phyloP scores from a whole-genome alignment of 1,140 invertebrate genomes.

The Thrips palmi region DNA sequence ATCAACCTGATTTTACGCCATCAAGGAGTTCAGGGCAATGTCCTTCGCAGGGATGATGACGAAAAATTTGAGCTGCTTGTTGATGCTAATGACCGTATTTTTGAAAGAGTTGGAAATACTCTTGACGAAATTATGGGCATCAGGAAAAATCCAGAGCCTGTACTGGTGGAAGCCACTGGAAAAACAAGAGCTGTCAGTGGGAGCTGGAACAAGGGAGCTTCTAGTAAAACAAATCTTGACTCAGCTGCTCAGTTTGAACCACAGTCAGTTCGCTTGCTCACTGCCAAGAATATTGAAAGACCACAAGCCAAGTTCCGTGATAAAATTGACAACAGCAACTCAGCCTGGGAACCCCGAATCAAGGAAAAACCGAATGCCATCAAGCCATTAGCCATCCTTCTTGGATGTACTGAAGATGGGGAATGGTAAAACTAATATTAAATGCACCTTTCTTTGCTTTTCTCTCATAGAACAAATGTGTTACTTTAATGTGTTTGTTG shows the following conservation, averaged over 20 bases:
- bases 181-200: constrained; percentile 23
- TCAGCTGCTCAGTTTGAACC: constrained; percentile 6
- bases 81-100: constrained; percentile 50
- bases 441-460: neutral
- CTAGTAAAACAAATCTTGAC: neutral
- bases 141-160: constrained; percentile 31
- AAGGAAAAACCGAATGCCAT: constrained; percentile 76
- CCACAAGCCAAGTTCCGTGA: constrained; percentile 75
- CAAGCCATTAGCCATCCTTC: constrained; percentile 54
- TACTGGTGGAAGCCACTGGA: constrained; percentile 26
- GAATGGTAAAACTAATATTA: constrained; percentile 12
- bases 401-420: constrained; percentile 42
- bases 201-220: constrained; percentile 30
- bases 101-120: constrained; percentile 55
- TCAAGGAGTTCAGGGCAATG: constrained; percentile 37
- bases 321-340: constrained; percentile 54
- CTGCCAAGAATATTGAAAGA: constrained; percentile 53
- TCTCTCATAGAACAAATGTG: neutral
- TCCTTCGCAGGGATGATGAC: constrained; percentile 22
- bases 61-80: constrained; percentile 16
- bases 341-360: constrained; percentile 64
- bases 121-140: constrained; percentile 45
- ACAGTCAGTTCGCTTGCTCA: constrained; percentile 37
- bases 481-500: constrained; percentile 13
- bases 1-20: constrained; percentile 31